Evolutionary conservation across 1,140 invertebrate species (phyloP).

Genomic region (Amphibalanus amphitrite): DNA sequence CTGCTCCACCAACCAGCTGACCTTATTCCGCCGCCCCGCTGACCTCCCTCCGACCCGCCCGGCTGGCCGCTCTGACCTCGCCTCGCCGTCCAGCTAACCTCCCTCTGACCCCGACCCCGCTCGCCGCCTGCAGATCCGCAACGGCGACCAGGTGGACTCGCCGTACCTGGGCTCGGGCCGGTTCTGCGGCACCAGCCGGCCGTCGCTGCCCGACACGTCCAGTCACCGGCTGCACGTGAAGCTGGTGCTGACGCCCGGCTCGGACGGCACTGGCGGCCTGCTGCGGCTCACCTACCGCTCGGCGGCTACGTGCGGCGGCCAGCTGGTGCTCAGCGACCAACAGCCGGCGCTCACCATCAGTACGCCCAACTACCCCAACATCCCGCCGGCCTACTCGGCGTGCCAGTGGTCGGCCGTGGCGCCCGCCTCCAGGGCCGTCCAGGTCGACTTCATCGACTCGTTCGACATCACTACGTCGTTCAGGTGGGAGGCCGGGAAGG

Average conservation of each 20-base stretch:
- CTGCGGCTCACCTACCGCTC: constrained; percentile 31
- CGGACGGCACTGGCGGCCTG: constrained; percentile 12
- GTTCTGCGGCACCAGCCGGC: constrained; percentile 41
- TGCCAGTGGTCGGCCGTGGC: constrained; percentile 59
- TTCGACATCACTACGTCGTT: constrained; percentile 43
- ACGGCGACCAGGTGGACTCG: constrained; percentile 12
- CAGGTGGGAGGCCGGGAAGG: constrained; percentile 25
- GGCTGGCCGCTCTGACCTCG: too few species aligned
- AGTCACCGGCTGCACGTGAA: constrained; percentile 46
- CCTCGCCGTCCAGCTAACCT: too few species aligned
- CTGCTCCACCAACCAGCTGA: too few species aligned
- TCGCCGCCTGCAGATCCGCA: constrained; percentile 18
- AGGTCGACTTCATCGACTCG: constrained; percentile 50
- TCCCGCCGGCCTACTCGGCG: constrained; percentile 53
- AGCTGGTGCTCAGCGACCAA: constrained; percentile 20
- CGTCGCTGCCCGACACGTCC: constrained; percentile 38
- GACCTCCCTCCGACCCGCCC: too few species aligned
- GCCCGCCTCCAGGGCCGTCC: constrained; percentile 43
- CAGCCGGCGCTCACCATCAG: constrained; percentile 17
- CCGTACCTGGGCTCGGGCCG: constrained; percentile 45
- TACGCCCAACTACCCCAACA: constrained; percentile 59
- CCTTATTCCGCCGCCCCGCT: too few species aligned
- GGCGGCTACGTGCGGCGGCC: constrained; percentile 41
- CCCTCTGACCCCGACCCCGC: neutral
- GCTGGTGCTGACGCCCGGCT: constrained; percentile 18